A percentile compares a stretch with the other conserved stretches of the same genome.
Evolutionary conservation across 2,888 invertebrate genomes (phyloP).

Genomic region (Rugalucina vietnamica): DNA sequence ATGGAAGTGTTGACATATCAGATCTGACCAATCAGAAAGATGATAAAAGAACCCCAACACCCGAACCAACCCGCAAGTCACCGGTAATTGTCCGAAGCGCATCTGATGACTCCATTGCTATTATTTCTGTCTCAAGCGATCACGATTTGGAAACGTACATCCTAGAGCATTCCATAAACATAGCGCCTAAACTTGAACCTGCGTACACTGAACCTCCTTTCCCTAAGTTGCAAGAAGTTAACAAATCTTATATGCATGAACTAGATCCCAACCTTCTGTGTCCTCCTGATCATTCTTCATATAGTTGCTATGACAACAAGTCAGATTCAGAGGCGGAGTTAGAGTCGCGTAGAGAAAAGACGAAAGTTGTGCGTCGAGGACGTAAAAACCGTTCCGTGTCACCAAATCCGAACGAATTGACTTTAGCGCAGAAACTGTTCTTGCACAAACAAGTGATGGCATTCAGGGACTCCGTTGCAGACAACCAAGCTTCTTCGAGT

Average conservation of each 20-base stretch:
- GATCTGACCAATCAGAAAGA: constrained; percentile 55
- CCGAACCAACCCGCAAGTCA: constrained; percentile 35
- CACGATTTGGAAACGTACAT: constrained; percentile 26
- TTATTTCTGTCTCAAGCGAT: constrained; percentile 4
- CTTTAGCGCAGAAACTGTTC: constrained; percentile 54
- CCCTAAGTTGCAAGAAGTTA: constrained; percentile 41
- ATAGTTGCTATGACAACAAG: constrained; percentile 53
- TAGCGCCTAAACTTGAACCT: constrained; percentile 45
- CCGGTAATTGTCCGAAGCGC: constrained; percentile 48
- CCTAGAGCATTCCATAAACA: constrained; percentile 17
- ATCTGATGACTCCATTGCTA: constrained; percentile 1
- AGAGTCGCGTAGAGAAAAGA: constrained; percentile 12
- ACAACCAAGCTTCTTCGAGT: not conserved
- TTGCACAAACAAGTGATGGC: constrained; percentile 57
- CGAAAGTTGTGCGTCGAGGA: not conserved
- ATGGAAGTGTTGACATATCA: constrained; percentile 60
- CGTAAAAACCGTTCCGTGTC: constrained; percentile 18
- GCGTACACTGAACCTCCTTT: constrained; percentile 54
- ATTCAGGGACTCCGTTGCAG: constrained; percentile 40
- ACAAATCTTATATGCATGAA: constrained; percentile 27
- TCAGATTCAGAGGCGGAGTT: constrained; percentile 51
- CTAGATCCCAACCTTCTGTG: not conserved
- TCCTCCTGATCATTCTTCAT: constrained; percentile 25
- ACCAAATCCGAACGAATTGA: constrained; percentile 50
- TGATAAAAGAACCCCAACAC: constrained; percentile 50